Conservation (phyloP, 2,888 invertebrate species). For the Trachelus troglodyta region DNA sequence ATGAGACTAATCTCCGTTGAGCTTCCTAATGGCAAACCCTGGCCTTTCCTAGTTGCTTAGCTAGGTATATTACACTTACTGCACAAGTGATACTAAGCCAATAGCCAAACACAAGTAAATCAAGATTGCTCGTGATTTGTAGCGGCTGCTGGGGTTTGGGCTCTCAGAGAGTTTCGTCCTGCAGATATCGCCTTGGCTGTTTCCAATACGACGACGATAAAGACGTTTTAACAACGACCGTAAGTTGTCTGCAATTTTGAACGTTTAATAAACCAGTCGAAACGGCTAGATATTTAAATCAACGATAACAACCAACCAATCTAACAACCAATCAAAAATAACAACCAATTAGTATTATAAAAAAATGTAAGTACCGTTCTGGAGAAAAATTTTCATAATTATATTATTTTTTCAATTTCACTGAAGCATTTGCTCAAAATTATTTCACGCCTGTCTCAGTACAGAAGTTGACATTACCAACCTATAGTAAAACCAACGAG, state of each 20-base stretch:
- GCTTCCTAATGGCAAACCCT: slow-evolving; percentile 57
- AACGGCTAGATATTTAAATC: no score
- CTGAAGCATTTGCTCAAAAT: not conserved
- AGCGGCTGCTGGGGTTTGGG: slow-evolving; percentile 32
- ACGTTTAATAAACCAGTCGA: not conserved
- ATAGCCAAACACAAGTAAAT: slow-evolving; percentile 65
- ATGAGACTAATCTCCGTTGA: slow-evolving; percentile 20
- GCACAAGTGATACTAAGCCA: slow-evolving; percentile 62
- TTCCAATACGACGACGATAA: slow-evolving; percentile 44
- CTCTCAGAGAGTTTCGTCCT: slow-evolving; percentile 42
- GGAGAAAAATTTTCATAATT: no score
- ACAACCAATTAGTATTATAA: no score
- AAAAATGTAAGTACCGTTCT: no score
- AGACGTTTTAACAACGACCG: slow-evolving; percentile 37
- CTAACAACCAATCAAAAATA: no score
- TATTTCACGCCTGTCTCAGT: not conserved
- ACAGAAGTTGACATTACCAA: no score
- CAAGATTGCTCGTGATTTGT: slow-evolving; percentile 65
- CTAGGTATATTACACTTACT: slow-evolving; percentile 55
- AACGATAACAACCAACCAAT: not conserved
- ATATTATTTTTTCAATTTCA: no score
- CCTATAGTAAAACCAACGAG: no score
- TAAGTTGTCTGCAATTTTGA: no score
- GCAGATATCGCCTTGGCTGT: slow-evolving; percentile 22
- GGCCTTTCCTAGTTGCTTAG: slow-evolving; percentile 42